Evolutionary conservation across 2,888 invertebrate species (phyloP), one percentile per base, ranked within the genome.

Genomic region (Oscheius myriophilus): DNA sequence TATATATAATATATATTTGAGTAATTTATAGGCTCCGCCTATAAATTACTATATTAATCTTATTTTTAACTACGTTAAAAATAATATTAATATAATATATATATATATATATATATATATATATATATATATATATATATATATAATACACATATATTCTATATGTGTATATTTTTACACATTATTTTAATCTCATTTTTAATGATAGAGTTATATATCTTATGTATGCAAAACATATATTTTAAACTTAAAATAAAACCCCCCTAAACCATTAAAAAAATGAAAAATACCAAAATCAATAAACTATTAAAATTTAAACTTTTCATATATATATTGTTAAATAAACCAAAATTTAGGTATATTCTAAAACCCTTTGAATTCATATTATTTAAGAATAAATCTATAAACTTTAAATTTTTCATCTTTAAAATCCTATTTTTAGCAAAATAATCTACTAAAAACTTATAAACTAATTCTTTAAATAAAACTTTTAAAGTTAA

Each of bases 181-280:
- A 25, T 54, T 54, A 54, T 12, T 23, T 54, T 23, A 12, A 11
- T 25, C 12, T n/a, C n/a, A n/a, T n/a, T n/a, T n/a, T n/a, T n/a
- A n/a, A n/a, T n/a, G n/a, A n/a, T n/a, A n/a, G n/a, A 75, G 71
- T 69, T 67, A 64, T 66, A 55, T 54, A 71, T 78, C 75, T 75
- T 73, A 67, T 75, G 73, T 71, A 68, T 78, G 78, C 76, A 78
- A 76, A 75, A 72, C 75, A 75, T 67, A 73, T 74, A 76, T 78
- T 76, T 77, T 76, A 18, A 46, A 59, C n/a, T 61, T 73, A 74
- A 75, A 76, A 66, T 75, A 75, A 73, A 75, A 71, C 69, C 75
- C 71, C n/a, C 73, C 62, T 69, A 77, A 71, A 75, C 67, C 59
- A 72, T 63, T 53, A 75, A 72, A 66, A 73, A 65, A 57, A 72